phyloP scores from a whole-genome alignment of 2,888 invertebrate genomes.

The Eupithecia vulgata region DNA sequence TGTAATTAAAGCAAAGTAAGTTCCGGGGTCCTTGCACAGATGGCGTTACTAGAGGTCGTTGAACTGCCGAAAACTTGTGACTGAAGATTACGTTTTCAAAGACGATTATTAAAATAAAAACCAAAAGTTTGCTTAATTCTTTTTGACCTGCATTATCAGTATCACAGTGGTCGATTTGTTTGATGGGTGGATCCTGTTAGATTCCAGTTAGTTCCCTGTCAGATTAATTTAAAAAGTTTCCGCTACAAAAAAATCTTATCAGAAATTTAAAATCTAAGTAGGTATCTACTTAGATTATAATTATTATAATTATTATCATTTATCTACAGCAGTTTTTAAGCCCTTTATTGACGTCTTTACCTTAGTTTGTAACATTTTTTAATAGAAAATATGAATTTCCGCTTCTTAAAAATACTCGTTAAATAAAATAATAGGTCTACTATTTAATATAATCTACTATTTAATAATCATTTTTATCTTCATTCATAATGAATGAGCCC shows the following conservation, averaged over 20 bases:
- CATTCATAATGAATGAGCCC: too few relatives aligned
- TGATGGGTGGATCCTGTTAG: background rate
- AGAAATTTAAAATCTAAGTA: background rate
- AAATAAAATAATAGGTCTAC: too few relatives aligned
- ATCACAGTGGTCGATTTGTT: background rate
- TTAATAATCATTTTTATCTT: too few relatives aligned
- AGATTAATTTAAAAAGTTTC: background rate
- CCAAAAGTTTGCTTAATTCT: background rate
- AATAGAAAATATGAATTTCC: background rate
- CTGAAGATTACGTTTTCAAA: background rate
- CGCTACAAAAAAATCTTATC: background rate
- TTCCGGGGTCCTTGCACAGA: slow-evolving; percentile 52
- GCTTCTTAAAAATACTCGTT: background rate
- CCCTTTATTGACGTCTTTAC: background rate
- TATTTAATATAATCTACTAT: too few relatives aligned
- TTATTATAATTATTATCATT: background rate
- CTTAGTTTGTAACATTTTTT: background rate
- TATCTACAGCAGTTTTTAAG: background rate
- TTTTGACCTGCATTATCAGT: background rate
- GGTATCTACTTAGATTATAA: too few relatives aligned
- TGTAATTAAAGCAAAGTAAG: slow-evolving; percentile 32
- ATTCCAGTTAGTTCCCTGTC: background rate
- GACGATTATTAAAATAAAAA: background rate
- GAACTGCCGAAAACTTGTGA: slow-evolving; percentile 47
- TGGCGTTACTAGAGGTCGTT: slow-evolving; percentile 59